Evolutionary conservation across 2,797 vertebrate species (phyloP).

Genomic region (Tragopan temminckii): DNA sequence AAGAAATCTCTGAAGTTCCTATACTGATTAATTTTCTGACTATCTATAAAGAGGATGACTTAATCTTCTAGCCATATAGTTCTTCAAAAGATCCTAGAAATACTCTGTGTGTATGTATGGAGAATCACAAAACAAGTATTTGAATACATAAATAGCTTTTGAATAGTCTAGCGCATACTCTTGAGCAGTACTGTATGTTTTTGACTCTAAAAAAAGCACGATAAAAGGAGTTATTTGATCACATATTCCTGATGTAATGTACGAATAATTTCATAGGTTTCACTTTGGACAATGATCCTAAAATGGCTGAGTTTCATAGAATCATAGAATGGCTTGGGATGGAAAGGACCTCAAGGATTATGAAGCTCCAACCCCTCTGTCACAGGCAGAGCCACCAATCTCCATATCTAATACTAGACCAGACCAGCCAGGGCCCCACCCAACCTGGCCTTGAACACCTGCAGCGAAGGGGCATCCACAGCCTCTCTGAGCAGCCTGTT

Average conservation of each 20-base stretch:
- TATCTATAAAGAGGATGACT: background rate
- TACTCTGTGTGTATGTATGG: background rate
- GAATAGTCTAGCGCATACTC: background rate
- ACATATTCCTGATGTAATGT: background rate
- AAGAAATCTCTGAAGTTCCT: background rate
- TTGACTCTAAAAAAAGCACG: background rate
- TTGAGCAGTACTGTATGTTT: background rate
- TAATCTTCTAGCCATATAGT: conserved; percentile 20
- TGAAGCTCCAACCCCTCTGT: too few relatives aligned
- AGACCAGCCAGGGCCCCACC: too few relatives aligned
- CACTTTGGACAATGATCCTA: background rate
- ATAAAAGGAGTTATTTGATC: background rate
- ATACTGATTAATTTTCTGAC: background rate
- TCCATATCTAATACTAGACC: too few relatives aligned
- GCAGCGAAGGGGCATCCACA: too few relatives aligned
- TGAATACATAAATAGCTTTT: background rate
- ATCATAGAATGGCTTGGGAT: too few relatives aligned
- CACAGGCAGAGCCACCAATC: too few relatives aligned
- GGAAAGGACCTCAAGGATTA: too few relatives aligned
- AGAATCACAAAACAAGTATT: background rate
- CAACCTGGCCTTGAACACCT: too few relatives aligned
- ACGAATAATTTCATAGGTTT: background rate
- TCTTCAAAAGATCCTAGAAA: background rate
- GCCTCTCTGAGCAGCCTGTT: too few relatives aligned
- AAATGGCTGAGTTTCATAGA: background rate